Evolutionary conservation across 2,888 invertebrate species (phyloP), one percentile per base, ranked within the genome.

Genomic region (Metacarcinus magister): DNA sequence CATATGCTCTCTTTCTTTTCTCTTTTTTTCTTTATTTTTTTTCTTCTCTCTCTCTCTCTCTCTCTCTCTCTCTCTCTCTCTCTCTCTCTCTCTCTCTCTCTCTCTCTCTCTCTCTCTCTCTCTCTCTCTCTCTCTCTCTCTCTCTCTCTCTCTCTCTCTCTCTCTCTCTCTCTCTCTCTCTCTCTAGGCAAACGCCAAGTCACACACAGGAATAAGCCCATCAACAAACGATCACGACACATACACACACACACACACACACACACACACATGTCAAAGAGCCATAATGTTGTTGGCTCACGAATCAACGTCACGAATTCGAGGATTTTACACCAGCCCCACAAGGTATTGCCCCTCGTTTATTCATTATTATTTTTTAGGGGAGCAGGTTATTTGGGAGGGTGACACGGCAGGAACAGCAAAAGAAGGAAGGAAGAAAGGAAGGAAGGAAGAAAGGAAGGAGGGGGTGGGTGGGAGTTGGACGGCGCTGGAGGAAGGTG

Each of bases 271-370:
- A 87, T 8, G 87, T 87, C 87, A 87, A 87, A 87, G 87, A 32
- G 87, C 87, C 87, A 87, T 87, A 87, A 87, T 87, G 87, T 87
- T 87, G 87, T 87, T 87, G 87, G 87, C 87, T 87, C 87, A 87
- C 87, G 87, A 87, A 87, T 87, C 87, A 87, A 39, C 39, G 87
- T 87, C 87, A 87, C 87, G 87, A 87, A 87, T 87, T 87, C 87
- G 87, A 39, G 87, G 87, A 87, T 87, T 87, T 87, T 87, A 87
- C 87, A 87, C 87, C 87, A 87, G 39, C 87, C 16, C 87, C 87
- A 87, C 87, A 32, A 87, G 87, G 87, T 87, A 87, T 87, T 87
- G 87, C 87, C 87, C 87, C 87, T 87, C 87, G 87, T 87, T 87
- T 87, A 32, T 87, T 87, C 87, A 87, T 87, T 32, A 87, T 87